A percentile compares a stretch with the other conserved stretches of the same genome.
Conservation (phyloP, 2,888 invertebrate genomes). For the Trissolcus brochymenae region DNA sequence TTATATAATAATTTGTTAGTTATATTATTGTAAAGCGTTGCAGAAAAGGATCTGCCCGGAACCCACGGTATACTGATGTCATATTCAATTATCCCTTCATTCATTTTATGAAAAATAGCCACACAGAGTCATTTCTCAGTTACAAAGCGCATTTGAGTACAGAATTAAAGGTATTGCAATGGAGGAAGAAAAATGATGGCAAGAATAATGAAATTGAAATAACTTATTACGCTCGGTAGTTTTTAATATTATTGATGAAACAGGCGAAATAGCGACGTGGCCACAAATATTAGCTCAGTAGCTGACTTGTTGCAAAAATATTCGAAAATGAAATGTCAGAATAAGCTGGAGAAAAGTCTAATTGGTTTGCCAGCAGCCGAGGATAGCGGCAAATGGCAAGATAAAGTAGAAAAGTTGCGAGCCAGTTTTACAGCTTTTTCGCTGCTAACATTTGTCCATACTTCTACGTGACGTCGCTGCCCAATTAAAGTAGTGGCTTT, state of each 20-base stretch:
- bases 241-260: constrained; percentile 42
- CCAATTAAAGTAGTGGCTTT: constrained; percentile 38
- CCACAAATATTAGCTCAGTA: constrained; percentile 15
- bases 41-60: too few relatives aligned
- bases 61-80: neutral
- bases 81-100: constrained; percentile 21
- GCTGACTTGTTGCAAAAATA: constrained; percentile 37
- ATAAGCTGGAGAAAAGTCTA: constrained; percentile 51
- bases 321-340: constrained; percentile 51
- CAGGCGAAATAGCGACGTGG: constrained; percentile 26
- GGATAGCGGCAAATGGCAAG: constrained; percentile 52
- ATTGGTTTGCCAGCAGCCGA: constrained; percentile 45
- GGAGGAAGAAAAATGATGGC: neutral
- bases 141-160: constrained; percentile 8
- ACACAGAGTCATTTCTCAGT: neutral
- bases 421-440: constrained; percentile 48
- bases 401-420: constrained; percentile 53
- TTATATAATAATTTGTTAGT: constrained; percentile 11
- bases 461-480: constrained; percentile 46
- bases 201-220: constrained; percentile 20
- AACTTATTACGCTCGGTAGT: constrained; percentile 14
- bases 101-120: constrained; percentile 5
- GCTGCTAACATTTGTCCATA: constrained; percentile 53
- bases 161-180: constrained; percentile 10
- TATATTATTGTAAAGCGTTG: constrained; percentile 5